Base-by-base conservation (phyloP, 2,888 invertebrate species). In the Macrosoma leucophasiata region DNA sequence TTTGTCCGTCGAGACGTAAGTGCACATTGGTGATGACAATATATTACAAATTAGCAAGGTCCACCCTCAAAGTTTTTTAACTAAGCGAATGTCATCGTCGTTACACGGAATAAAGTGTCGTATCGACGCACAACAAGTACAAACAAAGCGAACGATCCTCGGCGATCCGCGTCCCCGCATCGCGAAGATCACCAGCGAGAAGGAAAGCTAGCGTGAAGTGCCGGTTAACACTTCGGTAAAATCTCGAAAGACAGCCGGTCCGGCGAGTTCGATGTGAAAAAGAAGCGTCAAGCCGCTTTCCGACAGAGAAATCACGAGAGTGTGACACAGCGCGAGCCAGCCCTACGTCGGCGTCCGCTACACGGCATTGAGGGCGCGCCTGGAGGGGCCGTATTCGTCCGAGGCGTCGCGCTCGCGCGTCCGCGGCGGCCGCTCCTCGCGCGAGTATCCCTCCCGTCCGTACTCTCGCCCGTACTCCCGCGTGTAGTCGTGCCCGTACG, bases 311-410 rank as follows among this genome's bases (percentile, higher is more conserved):
- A 25, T 18, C 32, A 22, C 27, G 25, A 18, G 21, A 13, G 21
- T 23, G 29, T 32, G 33, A 31, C 36, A 23, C 14, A 29, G 31
- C 36, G 37, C 34, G 39, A 39, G 33, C 25, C 66, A 43, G 69
- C 67, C 39, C 42, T 39, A 65, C 65, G 30, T 67, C 41, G 70
- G 67, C 39, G 40, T 39, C 65, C 65, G 74, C 88, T 90, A 91
- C 75, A 91, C 91, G 70, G 90, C 91, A 78, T 91, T 91, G 57
- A 90, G 87, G 54, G 90, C 89, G 61, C 91, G 86, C 41, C 91
- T 86, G 54, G 90, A 88, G 22, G 89, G 85, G 43, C 87, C 87
- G 71, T 89, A 86, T 56, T 86, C 86, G 54, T 86, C 86, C 38
- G 78, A 71, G 36, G 73, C 68, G 34, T 74, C 76, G 22, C 76